These are phyloP conservation scores for Rhinophrynus dorsalis DNA, from an alignment of 2,797 vertebrate species.

Conservation along the genomic window DNA sequence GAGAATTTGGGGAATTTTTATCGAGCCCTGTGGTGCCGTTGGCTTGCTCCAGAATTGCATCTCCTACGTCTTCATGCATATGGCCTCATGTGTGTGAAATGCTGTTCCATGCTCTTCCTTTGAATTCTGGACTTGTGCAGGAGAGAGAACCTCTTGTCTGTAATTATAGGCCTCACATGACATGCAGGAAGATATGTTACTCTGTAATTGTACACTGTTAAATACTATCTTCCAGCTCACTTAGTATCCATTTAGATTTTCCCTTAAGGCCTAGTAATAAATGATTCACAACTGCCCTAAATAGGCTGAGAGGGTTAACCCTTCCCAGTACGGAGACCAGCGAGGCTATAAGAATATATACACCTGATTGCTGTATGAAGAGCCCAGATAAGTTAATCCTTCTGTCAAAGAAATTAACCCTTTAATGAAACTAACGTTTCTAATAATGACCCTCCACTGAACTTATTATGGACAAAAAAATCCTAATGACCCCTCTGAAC, in stretches of 20 bases:
- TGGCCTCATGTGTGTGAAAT: no score
- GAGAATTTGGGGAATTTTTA: no score
- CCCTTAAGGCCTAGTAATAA: conserved; percentile 12
- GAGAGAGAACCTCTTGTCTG: background rate
- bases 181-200: background rate
- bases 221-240: conserved; percentile 23
- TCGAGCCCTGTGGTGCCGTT: no score
- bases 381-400: no score
- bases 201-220: conserved; percentile 16
- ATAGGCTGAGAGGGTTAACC: conserved; percentile 8
- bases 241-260: conserved; percentile 13
- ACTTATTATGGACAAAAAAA: no score
- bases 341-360: background rate
- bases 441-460: no score
- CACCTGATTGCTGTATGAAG: no score
- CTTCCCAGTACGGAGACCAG: background rate
- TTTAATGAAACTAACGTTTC: no score
- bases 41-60: no score
- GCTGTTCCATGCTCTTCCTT: background rate
- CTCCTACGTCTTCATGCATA: no score
- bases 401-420: no score
- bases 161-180: background rate
- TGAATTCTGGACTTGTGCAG: background rate
- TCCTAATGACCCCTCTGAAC: no score
- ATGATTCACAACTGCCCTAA: conserved; percentile 27